Evolutionary conservation across 35 echinoderm and acorn worm genomes (phyloP), one percentile per base, ranked within the genome.

Genomic region (Apostichopus parvimensis): DNA sequence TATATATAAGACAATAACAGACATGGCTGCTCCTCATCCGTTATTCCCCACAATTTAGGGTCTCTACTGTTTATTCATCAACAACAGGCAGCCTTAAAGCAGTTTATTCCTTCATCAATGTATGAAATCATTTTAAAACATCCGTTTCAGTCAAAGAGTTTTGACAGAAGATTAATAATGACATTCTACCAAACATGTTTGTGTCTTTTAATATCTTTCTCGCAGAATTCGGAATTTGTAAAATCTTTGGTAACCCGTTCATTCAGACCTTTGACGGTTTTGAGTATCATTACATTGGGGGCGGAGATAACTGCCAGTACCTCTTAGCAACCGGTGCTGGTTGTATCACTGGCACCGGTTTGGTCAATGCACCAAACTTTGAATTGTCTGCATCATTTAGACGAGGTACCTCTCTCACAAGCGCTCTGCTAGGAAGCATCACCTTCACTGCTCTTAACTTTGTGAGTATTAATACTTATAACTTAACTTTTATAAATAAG

Each of bases 251-350:
- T 21, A 58, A 84, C 12, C 55, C 81, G 17, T 10, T 84, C 52
- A 84, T 84, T 58, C 54, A 84, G 11, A 84, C 81, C 55, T 84
- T 84, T 84, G 81, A 84, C 24, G 18, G 81, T 21, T 17, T 58
- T 15, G 11, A 17, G 7, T 84, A 84, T 59, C 81, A 84, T 10
- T 84, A 14, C 57, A 84, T 84, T 21, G 81, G 81, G 0, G 81
- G 81, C 7, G 81, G 81, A 6, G 81, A 84, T 23, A 60, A 15
- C 55, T 84, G 81, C n/a, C 54, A 84, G 52, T 84, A 84, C 24
- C 54, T 53, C 6, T 59, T 84, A 10, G 81, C 81, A 14, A 84
- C 54, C 8, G 81, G 81, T 18, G n/a, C n/a, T n/a, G n/a, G n/a
- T 9, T 84, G 81, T 15, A 14, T 59, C 2, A 59, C 54, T 59